These are phyloP conservation scores for Pithys albifrons DNA, from an alignment of 2,113 vertebrate species.

Conservation along the genomic window DNA sequence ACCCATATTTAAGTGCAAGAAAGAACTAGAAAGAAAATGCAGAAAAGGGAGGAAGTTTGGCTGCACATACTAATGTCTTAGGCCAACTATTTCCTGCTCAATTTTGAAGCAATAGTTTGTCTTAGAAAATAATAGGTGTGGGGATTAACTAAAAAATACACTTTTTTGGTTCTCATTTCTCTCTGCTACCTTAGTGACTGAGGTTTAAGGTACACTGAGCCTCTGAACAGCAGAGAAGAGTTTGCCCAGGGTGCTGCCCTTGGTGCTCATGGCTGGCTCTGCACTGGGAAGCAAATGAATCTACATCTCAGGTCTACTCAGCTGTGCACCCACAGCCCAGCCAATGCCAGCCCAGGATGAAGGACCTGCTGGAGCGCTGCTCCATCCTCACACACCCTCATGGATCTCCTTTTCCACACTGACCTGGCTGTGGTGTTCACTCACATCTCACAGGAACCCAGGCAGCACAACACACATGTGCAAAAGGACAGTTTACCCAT, in stretches of 20 bases:
- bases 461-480: neutral
- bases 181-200: neutral
- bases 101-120: neutral
- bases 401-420: neutral
- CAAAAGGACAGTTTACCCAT: neutral
- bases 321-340: neutral
- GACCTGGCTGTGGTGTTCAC: neutral
- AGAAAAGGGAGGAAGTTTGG: neutral
- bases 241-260: neutral
- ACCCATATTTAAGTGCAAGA: neutral
- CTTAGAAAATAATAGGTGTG: neutral
- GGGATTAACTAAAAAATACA: neutral
- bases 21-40: neutral
- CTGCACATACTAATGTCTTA: neutral
- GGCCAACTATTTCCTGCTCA: neutral
- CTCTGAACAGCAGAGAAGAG: neutral
- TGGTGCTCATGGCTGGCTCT: neutral
- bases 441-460: neutral
- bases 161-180: neutral
- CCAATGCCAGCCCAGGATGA: neutral
- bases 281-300: neutral
- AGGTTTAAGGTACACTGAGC: neutral
- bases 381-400: neutral
- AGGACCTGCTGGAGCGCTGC: neutral
- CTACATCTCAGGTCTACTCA: too few species aligned